A percentile compares a stretch with the other conserved stretches of the same genome.
phyloP scores from a whole-genome alignment of 2,797 vertebrate genomes.

The Odontamblyopus rebecca region DNA sequence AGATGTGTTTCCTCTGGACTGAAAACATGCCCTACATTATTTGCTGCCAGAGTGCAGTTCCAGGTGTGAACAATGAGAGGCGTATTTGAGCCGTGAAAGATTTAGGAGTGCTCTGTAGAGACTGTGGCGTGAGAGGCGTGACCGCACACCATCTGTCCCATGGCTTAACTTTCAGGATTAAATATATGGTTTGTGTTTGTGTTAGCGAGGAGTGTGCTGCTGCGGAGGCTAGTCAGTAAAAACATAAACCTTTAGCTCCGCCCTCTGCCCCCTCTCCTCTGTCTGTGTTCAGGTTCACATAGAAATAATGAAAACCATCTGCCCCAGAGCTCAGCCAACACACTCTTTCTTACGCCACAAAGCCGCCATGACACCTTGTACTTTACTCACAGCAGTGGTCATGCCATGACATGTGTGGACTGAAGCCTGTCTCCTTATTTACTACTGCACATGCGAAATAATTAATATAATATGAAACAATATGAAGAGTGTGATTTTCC shows the following conservation, averaged over 20 bases:
- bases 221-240: constrained; percentile 50
- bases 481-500: neutral
- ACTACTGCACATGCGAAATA: constrained; percentile 27
- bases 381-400: constrained; percentile 13
- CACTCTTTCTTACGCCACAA: constrained; percentile 39
- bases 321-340: constrained; percentile 44
- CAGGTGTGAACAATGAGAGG: constrained; percentile 59
- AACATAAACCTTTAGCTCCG: constrained; percentile 72
- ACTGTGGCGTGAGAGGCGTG: constrained; percentile 64
- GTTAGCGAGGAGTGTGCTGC: constrained; percentile 20
- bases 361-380: constrained; percentile 37
- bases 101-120: constrained; percentile 36
- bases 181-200: constrained; percentile 35
- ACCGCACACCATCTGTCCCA: constrained; percentile 73
- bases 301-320: constrained; percentile 77
- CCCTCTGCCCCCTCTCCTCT: constrained; percentile 41
- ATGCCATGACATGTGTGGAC: constrained; percentile 7
- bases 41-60: constrained; percentile 55
- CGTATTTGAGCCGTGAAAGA: constrained; percentile 58
- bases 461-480: constrained; percentile 32
- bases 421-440: constrained; percentile 13
- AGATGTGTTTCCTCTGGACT: constrained; percentile 57
- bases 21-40: constrained; percentile 40
- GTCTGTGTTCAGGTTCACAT: constrained; percentile 54
- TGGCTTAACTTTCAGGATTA: constrained; percentile 71